Evolutionary conservation across 2,888 invertebrate genomes (phyloP).

Genomic region (Cosmia pyralina): DNA sequence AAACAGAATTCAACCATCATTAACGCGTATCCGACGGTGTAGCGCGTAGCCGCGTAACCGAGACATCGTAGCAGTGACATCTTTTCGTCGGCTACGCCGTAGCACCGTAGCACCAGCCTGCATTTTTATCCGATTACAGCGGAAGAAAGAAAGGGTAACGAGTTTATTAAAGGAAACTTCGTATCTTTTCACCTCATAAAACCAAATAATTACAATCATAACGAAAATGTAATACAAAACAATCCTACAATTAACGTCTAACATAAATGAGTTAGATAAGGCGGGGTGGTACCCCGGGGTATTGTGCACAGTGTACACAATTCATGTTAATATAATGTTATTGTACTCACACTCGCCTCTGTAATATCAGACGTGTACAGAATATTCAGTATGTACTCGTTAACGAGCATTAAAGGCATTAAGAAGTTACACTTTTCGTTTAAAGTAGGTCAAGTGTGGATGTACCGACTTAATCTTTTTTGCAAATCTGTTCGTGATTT

Average conservation of each 20-base stretch:
- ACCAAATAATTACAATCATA: conserved; percentile 44
- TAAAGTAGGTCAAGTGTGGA: conserved; percentile 30
- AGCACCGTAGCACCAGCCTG: conserved; percentile 4
- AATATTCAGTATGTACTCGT: conserved; percentile 50
- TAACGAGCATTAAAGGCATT: conserved; percentile 54
- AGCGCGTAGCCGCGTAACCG: not conserved
- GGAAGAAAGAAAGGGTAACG: conserved; percentile 3
- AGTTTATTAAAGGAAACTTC: not conserved
- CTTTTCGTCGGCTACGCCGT: conserved; percentile 23
- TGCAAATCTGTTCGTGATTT: not conserved
- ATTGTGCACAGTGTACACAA: conserved; percentile 65
- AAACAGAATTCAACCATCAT: not conserved
- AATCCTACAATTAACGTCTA: conserved; percentile 71
- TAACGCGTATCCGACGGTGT: not conserved
- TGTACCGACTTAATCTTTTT: conserved; percentile 11
- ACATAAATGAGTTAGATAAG: conserved; percentile 73
- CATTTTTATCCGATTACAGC: not conserved
- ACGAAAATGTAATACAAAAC: conserved; percentile 53
- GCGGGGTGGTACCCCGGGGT: conserved; percentile 63
- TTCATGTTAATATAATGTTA: conserved; percentile 63
- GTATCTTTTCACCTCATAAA: conserved; percentile 17
- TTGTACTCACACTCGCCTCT: conserved; percentile 57
- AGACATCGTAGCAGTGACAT: conserved; percentile 3
- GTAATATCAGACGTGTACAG: conserved; percentile 53
- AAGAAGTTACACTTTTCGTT: conserved; percentile 52